Conservation (phyloP, 2,888 invertebrate genomes). For the Rhyacophila evoluta region DNA sequence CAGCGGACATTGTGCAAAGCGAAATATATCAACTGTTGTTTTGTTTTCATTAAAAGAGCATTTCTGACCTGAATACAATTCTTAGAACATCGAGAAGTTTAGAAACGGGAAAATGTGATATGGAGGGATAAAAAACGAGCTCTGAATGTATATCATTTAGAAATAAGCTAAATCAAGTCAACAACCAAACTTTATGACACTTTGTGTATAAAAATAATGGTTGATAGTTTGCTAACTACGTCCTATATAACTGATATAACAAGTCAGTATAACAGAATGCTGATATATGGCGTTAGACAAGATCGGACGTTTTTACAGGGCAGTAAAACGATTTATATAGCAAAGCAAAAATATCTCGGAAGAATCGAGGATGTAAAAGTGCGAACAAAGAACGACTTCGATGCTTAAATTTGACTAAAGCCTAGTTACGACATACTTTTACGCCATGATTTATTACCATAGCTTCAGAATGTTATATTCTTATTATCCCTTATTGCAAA, state of each 20-base stretch:
- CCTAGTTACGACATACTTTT: neutral
- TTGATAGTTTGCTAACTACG: too few relatives aligned
- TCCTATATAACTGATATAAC: neutral
- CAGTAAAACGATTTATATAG: slow-evolving; percentile 3
- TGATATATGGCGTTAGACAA: neutral
- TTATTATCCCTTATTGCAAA: neutral
- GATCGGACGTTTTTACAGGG: neutral
- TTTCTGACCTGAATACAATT: too few relatives aligned
- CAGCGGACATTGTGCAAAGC: too few relatives aligned
- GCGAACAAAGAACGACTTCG: neutral
- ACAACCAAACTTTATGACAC: neutral
- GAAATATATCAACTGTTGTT: too few relatives aligned
- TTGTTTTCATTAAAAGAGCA: too few relatives aligned
- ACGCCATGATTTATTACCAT: neutral
- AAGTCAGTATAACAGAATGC: neutral
- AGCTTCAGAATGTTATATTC: neutral
- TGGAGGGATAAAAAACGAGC: neutral
- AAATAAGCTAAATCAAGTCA: neutral
- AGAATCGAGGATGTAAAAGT: neutral
- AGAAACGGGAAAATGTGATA: too few relatives aligned
- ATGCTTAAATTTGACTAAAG: slow-evolving; percentile 1
- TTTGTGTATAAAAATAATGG: too few relatives aligned
- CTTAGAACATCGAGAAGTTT: too few relatives aligned
- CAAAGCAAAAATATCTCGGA: neutral
- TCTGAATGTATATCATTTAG: neutral